phyloP scores from a whole-genome alignment of 2,113 vertebrate genomes.

The Spea multiplicata region DNA sequence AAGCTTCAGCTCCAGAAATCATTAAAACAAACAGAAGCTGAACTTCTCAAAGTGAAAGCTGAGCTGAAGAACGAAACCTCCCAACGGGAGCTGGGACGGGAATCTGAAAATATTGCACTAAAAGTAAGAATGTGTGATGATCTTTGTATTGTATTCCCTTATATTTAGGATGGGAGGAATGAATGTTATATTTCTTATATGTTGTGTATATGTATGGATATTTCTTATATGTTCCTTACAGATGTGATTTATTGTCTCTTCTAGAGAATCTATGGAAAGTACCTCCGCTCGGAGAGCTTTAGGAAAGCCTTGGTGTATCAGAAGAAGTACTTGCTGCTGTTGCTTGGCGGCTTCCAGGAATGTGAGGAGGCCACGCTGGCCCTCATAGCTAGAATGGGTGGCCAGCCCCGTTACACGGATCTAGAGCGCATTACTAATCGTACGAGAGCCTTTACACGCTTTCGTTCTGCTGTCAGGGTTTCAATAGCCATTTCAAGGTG shows the following conservation, averaged over 20 bases:
- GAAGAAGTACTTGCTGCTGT: slow-evolving; percentile 92
- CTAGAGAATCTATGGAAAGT: slow-evolving; percentile 91
- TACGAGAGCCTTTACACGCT: slow-evolving; percentile 78
- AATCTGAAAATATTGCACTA: slow-evolving; percentile 74
- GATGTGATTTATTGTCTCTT: neutral
- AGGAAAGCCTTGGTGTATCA: slow-evolving; percentile 96
- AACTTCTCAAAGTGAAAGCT: slow-evolving; percentile 75
- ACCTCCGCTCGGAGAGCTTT: slow-evolving; percentile 90
- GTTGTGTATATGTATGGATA: too few relatives aligned
- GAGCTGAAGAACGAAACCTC: slow-evolving; percentile 80
- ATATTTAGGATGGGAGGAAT: too few relatives aligned
- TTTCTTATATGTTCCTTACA: too few relatives aligned
- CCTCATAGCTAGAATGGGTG: slow-evolving; percentile 86
- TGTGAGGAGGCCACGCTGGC: slow-evolving; percentile 90
- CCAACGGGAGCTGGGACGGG: slow-evolving; percentile 69
- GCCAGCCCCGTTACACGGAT: slow-evolving; percentile 69
- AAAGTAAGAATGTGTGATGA: slow-evolving; percentile 69
- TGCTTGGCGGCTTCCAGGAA: slow-evolving; percentile 92
- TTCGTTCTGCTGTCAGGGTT: slow-evolving; percentile 86
- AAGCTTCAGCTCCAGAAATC: slow-evolving; percentile 76
- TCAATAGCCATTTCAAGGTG: slow-evolving; percentile 90
- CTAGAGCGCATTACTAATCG: slow-evolving; percentile 67
- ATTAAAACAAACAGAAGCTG: slow-evolving; percentile 76
- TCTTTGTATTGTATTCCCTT: too few relatives aligned
- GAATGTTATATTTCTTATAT: too few relatives aligned